Percentiles rank a stretch among this genome's conserved stretches.
Conservation (phyloP, 2,113 vertebrate genomes). For the Phrynosoma platyrhinos region DNA sequence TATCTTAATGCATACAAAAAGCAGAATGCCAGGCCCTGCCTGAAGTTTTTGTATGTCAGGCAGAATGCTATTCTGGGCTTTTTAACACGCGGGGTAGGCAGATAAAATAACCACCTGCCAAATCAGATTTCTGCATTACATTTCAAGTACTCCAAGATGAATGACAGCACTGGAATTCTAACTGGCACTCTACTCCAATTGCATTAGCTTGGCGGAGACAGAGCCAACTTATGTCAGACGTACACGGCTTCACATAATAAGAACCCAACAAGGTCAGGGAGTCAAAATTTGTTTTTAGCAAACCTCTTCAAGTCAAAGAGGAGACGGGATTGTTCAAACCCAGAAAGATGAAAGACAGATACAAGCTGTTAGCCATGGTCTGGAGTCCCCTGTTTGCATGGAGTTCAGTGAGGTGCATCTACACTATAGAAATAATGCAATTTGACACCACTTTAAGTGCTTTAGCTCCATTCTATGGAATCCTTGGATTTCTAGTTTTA, state of each 20-base stretch:
- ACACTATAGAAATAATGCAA: too few species aligned
- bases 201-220: not conserved
- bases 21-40: fast-evolving
- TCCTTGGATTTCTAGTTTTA: too few species aligned
- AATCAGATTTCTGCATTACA: conserved; percentile 23
- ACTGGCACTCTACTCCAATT: not conserved
- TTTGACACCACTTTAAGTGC: too few species aligned
- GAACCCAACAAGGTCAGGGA: not conserved
- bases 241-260: not conserved
- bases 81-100: not conserved
- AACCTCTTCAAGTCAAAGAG: not conserved
- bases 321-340: not conserved
- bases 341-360: not conserved
- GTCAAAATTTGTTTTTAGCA: not conserved
- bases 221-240: conserved; percentile 34
- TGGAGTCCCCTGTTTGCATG: too few species aligned
- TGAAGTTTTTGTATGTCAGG: conserved; percentile 31
- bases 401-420: too few species aligned
- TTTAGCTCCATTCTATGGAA: too few species aligned
- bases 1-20: conserved; percentile 41
- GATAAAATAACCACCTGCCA: conserved; percentile 53
- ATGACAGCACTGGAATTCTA: not conserved
- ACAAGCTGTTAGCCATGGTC: not conserved
- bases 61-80: conserved; percentile 31
- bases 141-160: fast-evolving